Evolutionary conservation across 2,797 vertebrate genomes (phyloP), one percentile per base, ranked within the genome.

Genomic region (Ptychadena robeensis): DNA sequence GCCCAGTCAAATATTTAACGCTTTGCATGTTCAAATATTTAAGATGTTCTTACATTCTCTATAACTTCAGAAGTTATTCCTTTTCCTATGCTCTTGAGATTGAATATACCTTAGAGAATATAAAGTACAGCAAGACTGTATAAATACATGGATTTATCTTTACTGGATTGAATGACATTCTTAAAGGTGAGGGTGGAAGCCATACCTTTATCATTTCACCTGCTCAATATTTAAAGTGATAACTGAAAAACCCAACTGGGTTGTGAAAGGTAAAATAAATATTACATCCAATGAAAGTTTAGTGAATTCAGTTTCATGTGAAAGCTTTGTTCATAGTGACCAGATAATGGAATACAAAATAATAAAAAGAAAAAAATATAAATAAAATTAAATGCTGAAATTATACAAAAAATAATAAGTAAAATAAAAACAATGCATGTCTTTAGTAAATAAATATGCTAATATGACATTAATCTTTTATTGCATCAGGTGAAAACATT

Each of bases 1-100:
- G 30, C 66, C 74, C 67, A 74, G 73, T 82, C 80, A 82, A 82
- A 82, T 82, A 82, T 82, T 82, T 76, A 76, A 76, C 44, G 63
- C 64, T 32, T 3, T 40, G 65, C 22, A 14, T 76, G 28, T 70
- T 82, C 22, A 82, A 82, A 76, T 63, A 75, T 82, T 82, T 44
- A 76, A 82, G 11, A 82, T 63, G 22, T 80, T 80, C 77, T 81
- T 82, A 69, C 48, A 74, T 75, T 34, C 53, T 53, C 30, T 69
- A 69, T 31, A 75, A 68, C 28, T 71, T 65, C 9, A 48, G 25
- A 14, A 73, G 15, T 80, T 63, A 40, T 72, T 7, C 59, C n/a
- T 68, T 63, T 81, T 64, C 14, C 15, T 57, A 10, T 57, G 1
- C 18, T 31, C 69, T 75, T 77, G 2, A 66, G 25, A 53, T 10